phyloP scores from a whole-genome alignment of 2,888 invertebrate species.

The Catocala sponsa region DNA sequence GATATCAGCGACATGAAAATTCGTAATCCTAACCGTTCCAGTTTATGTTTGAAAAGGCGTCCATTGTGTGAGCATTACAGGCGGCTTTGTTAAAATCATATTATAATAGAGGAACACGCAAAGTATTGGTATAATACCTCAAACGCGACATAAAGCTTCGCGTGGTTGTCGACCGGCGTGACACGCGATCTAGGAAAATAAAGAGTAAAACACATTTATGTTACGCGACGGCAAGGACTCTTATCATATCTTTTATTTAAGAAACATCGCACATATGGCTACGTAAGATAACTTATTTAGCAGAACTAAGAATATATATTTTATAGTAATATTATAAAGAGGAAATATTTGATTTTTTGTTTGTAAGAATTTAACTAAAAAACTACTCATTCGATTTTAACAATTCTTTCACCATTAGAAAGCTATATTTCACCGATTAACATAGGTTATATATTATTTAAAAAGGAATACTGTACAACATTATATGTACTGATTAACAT shows the following conservation, averaged over 20 bases:
- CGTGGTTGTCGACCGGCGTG: slow-evolving; percentile 62
- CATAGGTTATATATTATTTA: no score
- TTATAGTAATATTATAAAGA: no score
- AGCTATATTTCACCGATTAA: no score
- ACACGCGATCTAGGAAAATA: slow-evolving; percentile 70
- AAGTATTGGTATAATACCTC: slow-evolving; percentile 77
- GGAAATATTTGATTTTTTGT: no score
- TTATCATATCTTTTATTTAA: background rate
- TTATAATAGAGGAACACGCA: slow-evolving; percentile 81
- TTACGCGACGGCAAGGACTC: slow-evolving; percentile 24
- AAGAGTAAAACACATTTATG: slow-evolving; percentile 41
- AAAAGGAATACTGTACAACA: no score
- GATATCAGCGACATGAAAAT: slow-evolving; percentile 50
- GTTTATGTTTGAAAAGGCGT: slow-evolving; percentile 74
- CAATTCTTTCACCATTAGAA: no score
- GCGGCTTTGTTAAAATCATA: slow-evolving; percentile 79
- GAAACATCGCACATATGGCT: background rate
- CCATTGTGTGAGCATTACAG: slow-evolving; percentile 78
- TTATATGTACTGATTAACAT: no score
- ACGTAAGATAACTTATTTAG: no score
- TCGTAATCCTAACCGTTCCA: slow-evolving; percentile 73
- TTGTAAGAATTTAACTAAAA: no score
- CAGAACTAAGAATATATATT: no score
- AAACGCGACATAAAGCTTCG: slow-evolving; percentile 63
- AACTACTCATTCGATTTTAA: no score